These are phyloP conservation scores for Bruchidius siliquastri DNA, from an alignment of 2,888 invertebrate species.

Conservation along the genomic window DNA sequence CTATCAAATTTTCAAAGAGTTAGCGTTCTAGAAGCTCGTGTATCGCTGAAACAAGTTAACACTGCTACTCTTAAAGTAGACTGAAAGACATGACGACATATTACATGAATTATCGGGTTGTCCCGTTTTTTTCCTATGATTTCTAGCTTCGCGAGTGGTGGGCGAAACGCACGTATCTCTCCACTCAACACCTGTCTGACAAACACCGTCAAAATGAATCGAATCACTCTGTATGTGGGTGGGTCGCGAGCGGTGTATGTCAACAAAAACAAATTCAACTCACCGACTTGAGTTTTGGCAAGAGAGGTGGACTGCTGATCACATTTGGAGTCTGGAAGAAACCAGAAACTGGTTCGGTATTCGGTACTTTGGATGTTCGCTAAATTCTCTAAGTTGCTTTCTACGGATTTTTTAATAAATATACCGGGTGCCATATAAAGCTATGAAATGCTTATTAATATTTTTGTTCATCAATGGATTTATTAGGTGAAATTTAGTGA, in stretches of 20 bases:
- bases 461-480: too few relatives aligned
- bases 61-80: too few relatives aligned
- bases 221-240: background rate
- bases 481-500: too few relatives aligned
- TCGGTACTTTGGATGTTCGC: background rate
- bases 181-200: background rate
- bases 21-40: too few relatives aligned
- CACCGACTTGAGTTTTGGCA: background rate
- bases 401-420: background rate
- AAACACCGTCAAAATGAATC: background rate
- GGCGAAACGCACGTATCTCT: background rate
- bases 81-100: too few relatives aligned
- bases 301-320: background rate
- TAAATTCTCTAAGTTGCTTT: background rate
- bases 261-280: background rate
- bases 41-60: too few relatives aligned
- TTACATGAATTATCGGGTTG: too few relatives aligned
- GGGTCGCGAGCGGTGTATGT: background rate
- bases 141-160: too few relatives aligned
- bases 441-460: too few relatives aligned
- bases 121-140: too few relatives aligned
- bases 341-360: background rate
- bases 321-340: background rate
- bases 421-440: background rate
- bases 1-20: too few relatives aligned